A percentile compares a stretch with the other conserved stretches of the same genome.
phyloP scores from a whole-genome alignment of 92 coral and sea anemone species.

The Anthopleura xanthogrammica region DNA sequence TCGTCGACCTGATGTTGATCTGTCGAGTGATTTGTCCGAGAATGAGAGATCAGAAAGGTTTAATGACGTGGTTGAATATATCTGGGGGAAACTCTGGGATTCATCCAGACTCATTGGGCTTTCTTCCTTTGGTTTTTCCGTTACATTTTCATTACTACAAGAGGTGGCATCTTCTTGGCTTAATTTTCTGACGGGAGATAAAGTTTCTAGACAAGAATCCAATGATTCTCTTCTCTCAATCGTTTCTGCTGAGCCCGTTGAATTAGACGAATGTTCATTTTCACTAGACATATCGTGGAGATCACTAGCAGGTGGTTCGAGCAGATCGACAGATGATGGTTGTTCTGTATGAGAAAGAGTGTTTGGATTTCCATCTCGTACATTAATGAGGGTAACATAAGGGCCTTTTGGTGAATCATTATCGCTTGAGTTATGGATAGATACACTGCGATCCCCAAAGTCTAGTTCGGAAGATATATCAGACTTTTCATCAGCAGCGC shows the following conservation, averaged over 20 bases:
- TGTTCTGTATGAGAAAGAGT: neutral
- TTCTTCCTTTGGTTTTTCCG: neutral
- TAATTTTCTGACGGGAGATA: neutral
- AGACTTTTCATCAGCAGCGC: slow-evolving; percentile 40
- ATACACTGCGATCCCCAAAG: slow-evolving; percentile 52
- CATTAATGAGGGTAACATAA: neutral
- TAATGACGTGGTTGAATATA: slow-evolving; percentile 67
- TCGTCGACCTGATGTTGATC: slow-evolving; percentile 24
- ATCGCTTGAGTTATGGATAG: slow-evolving; percentile 21
- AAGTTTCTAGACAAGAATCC: neutral
- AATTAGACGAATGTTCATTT: neutral
- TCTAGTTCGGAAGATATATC: slow-evolving; percentile 80
- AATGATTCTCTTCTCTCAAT: neutral
- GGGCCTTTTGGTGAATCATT: slow-evolving; percentile 24
- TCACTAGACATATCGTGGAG: neutral
- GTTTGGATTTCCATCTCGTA: neutral
- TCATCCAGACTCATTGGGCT: neutral
- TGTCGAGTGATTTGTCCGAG: slow-evolving; percentile 69
- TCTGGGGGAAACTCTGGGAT: slow-evolving; percentile 43
- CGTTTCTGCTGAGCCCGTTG: slow-evolving; percentile 5
- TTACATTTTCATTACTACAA: neutral
- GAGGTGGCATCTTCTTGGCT: slow-evolving; percentile 10
- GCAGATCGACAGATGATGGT: neutral
- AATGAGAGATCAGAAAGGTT: slow-evolving; percentile 72
- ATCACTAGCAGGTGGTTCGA: neutral